A percentile compares a stretch with the other conserved stretches of the same genome.
phyloP scores from a whole-genome alignment of 2,797 vertebrate species.

The Ficedula albicollis region DNA sequence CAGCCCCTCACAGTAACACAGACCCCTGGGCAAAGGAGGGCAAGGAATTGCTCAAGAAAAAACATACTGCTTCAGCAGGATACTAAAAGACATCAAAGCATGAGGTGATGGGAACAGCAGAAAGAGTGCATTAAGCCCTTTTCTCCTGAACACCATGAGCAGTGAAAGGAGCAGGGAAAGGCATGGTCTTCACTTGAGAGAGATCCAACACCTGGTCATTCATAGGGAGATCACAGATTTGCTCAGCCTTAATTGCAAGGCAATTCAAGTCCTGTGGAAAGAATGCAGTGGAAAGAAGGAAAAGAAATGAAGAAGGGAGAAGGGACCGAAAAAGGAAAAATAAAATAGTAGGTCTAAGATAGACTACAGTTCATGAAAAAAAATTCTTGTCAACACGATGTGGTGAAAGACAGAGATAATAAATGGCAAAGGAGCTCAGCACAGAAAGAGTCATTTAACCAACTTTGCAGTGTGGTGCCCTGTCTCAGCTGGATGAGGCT shows the following conservation, averaged over 20 bases:
- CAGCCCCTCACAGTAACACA: background rate
- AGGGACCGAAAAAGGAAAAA: background rate
- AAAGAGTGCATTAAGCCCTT: background rate
- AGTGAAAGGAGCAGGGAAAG: background rate
- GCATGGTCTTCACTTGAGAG: background rate
- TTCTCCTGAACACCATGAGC: background rate
- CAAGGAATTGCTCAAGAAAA: background rate
- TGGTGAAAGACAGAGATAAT: background rate
- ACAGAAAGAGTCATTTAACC: background rate
- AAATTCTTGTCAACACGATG: background rate
- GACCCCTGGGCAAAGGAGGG: background rate
- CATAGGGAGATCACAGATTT: background rate
- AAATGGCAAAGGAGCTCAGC: background rate
- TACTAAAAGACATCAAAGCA: background rate
- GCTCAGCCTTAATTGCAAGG: background rate
- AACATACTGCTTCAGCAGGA: background rate
- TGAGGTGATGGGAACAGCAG: background rate
- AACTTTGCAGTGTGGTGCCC: background rate
- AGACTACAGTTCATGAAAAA: background rate
- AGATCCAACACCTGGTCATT: background rate
- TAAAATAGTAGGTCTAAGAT: background rate
- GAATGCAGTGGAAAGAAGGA: background rate
- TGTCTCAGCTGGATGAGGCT: background rate
- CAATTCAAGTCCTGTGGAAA: background rate
- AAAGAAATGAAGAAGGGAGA: background rate